Conservation (phyloP, 2,888 invertebrate genomes). For the Ptychoptera contaminata region DNA sequence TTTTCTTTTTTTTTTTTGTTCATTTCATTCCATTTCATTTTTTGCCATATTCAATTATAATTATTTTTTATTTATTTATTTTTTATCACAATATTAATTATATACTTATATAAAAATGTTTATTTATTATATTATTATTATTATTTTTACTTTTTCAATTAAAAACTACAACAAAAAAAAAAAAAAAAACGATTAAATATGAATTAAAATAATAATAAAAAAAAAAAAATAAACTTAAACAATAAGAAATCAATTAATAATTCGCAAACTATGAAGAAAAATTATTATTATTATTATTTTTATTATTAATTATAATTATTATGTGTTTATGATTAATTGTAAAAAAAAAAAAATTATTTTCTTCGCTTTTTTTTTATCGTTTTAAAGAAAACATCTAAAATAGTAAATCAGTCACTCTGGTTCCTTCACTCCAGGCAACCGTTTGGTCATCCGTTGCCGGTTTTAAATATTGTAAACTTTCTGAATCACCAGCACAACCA, state of each 20-base stretch:
- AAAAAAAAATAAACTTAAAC: background rate
- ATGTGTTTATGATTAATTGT: too few species aligned
- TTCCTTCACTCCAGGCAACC: constrained; percentile 30
- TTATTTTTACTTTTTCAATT: background rate
- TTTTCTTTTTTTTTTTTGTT: background rate
- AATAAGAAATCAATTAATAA: background rate
- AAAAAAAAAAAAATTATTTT: background rate
- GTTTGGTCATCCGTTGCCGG: constrained; percentile 26
- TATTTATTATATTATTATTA: background rate
- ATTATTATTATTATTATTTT: background rate
- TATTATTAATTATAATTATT: background rate
- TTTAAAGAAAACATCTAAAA: constrained; percentile 18
- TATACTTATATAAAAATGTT: background rate
- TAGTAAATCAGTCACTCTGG: constrained; percentile 29
- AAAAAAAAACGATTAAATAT: background rate
- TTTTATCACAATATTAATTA: background rate
- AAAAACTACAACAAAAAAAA: background rate
- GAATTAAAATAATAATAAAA: background rate
- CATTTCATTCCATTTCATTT: too few species aligned
- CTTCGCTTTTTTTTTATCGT: too few species aligned
- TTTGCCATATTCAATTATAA: background rate
- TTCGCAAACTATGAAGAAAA: background rate
- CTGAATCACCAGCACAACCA: constrained; percentile 11
- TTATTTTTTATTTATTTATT: background rate
- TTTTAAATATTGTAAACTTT: constrained; percentile 22